phyloP scores from a whole-genome alignment of 2,113 vertebrate species.

The Heterochromis multidens region DNA sequence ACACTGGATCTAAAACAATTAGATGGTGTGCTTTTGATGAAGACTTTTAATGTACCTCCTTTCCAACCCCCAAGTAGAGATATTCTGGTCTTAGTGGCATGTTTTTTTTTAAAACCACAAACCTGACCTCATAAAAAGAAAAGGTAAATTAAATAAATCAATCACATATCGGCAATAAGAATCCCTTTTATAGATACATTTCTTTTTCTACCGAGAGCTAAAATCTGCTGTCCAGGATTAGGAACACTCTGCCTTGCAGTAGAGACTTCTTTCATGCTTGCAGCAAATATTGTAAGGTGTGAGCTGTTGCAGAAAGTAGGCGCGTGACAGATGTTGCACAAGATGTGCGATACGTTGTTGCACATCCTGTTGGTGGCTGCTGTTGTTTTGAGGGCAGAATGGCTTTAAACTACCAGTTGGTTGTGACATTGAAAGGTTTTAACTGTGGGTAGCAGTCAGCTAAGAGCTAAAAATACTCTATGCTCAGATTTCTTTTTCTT shows the following conservation, averaged over 20 bases:
- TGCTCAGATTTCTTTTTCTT: neutral
- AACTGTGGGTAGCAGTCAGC: neutral
- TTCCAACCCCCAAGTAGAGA: neutral
- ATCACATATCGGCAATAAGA: neutral
- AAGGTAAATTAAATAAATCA: neutral
- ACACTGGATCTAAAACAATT: neutral
- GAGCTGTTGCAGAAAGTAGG: neutral
- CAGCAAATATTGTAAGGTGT: neutral
- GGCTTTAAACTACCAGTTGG: neutral
- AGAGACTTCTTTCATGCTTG: neutral
- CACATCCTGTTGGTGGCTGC: conserved; percentile 6
- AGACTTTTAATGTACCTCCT: neutral
- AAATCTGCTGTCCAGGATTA: neutral
- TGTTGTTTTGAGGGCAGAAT: neutral
- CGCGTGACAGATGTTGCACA: neutral
- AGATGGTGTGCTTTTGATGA: neutral
- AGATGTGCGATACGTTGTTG: neutral
- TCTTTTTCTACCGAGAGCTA: neutral
- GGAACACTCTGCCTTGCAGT: neutral
- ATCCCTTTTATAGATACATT: neutral
- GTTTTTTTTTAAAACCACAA: neutral
- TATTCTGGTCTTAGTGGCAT: neutral
- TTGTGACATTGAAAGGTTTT: neutral
- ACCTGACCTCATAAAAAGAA: neutral
- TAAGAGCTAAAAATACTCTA: neutral